These are phyloP conservation scores for Aphelinus certus DNA, from an alignment of 1,140 invertebrate species.

Conservation along the genomic window DNA sequence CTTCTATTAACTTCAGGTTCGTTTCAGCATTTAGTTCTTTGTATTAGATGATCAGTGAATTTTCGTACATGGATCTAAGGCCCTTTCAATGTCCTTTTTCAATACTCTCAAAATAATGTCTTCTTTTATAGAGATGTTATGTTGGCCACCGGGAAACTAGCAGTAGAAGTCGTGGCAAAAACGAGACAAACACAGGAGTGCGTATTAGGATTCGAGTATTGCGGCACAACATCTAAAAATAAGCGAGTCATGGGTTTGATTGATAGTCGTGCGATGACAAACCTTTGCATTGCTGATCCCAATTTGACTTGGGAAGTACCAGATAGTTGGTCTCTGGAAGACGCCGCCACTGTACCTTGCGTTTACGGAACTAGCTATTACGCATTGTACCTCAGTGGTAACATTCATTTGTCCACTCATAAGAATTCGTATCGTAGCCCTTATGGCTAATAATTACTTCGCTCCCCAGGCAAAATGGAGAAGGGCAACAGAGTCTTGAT, in stretches of 20 bases:
- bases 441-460: no score
- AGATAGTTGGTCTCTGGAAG: constrained; percentile 82
- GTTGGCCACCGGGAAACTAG: constrained; percentile 79
- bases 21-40: no score
- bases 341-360: constrained; percentile 88
- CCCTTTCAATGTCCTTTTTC: no score
- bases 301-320: constrained; percentile 82
- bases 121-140: constrained; percentile 72
- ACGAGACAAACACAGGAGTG: constrained; percentile 71
- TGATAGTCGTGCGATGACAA: constrained; percentile 68
- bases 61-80: no score
- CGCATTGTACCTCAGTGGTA: constrained; percentile 71
- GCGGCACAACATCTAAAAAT: constrained; percentile 68
- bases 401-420: no score
- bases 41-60: no score
- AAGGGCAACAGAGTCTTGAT: constrained; percentile 76
- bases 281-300: constrained; percentile 69
- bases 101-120: no score
- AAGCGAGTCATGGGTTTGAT: constrained; percentile 78
- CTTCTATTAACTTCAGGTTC: constrained; percentile 74
- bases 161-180: constrained; percentile 69
- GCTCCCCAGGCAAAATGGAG: constrained; percentile 59
- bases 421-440: no score
- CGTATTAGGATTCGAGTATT: constrained; percentile 79
- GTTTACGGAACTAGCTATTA: constrained; percentile 88